Evolutionary conservation across 2,113 vertebrate species (phyloP).

Genomic region (Scophthalmus maximus): DNA sequence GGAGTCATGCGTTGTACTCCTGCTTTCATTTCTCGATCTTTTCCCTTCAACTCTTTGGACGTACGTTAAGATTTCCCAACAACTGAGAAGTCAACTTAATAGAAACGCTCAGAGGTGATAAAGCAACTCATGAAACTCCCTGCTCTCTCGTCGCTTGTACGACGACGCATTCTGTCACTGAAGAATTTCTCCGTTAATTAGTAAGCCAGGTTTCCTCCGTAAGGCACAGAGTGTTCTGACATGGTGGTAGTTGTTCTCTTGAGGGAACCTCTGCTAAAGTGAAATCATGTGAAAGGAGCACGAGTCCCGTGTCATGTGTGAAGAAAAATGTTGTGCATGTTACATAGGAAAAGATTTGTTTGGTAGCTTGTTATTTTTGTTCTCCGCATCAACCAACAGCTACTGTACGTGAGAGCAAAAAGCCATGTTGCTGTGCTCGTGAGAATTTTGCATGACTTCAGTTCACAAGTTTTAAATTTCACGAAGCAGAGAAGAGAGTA

Average conservation of each 20-base stretch:
- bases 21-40: background rate
- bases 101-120: background rate
- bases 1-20: too few species aligned
- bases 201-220: conserved; percentile 65
- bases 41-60: background rate
- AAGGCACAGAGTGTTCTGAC: conserved; percentile 59
- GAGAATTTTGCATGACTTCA: too few species aligned
- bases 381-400: too few species aligned
- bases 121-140: background rate
- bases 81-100: background rate
- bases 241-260: conserved; percentile 49
- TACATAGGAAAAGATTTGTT: background rate
- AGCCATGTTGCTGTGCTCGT: too few species aligned
- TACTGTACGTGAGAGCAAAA: background rate
- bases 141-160: background rate
- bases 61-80: background rate
- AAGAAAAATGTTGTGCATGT: conserved; percentile 4
- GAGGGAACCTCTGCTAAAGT: conserved; percentile 53
- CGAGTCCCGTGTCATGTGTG: conserved; percentile 12
- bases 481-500: background rate
- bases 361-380: background rate
- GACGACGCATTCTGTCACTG: conserved; percentile 27
- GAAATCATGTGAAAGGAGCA: conserved; percentile 38
- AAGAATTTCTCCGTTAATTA: conserved; percentile 67
- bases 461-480: background rate